A percentile compares a stretch with the other conserved stretches of the same genome.
Conservation (phyloP, 2,113 vertebrate species). For the Rhinopomastus cyanomelas region DNA sequence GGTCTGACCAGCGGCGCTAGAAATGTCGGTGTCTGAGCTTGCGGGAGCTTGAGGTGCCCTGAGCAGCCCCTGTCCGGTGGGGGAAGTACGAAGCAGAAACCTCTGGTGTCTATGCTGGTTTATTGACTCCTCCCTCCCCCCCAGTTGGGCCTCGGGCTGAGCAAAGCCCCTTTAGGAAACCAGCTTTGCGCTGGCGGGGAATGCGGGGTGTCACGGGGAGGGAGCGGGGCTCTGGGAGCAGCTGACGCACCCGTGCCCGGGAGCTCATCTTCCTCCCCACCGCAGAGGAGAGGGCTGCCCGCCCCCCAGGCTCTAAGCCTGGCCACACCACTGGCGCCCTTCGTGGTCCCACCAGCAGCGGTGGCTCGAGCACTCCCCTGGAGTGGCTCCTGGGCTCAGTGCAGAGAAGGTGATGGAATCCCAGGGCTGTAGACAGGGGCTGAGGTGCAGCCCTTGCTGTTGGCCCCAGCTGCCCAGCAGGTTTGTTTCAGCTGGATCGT, state of each 20-base stretch:
- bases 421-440: background rate
- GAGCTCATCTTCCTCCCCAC: conserved; percentile 45
- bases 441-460: background rate
- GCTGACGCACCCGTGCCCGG: too few species aligned
- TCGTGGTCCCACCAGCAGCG: background rate
- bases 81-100: too few species aligned
- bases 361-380: background rate
- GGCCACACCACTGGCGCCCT: too few species aligned
- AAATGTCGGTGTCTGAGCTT: background rate
- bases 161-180: conserved; percentile 36
- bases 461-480: background rate
- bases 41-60: background rate
- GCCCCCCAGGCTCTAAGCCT: background rate
- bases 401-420: background rate
- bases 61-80: too few species aligned
- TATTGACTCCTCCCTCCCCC: background rate
- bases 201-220: too few species aligned
- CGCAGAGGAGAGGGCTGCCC: background rate
- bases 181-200: too few species aligned
- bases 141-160: background rate
- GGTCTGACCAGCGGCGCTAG: background rate
- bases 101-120: too few species aligned
- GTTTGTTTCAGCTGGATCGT: background rate
- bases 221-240: too few species aligned
- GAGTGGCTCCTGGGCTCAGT: background rate